Base-by-base conservation (phyloP, 2,113 vertebrate genomes). In the Lasiurus borealis region DNA sequence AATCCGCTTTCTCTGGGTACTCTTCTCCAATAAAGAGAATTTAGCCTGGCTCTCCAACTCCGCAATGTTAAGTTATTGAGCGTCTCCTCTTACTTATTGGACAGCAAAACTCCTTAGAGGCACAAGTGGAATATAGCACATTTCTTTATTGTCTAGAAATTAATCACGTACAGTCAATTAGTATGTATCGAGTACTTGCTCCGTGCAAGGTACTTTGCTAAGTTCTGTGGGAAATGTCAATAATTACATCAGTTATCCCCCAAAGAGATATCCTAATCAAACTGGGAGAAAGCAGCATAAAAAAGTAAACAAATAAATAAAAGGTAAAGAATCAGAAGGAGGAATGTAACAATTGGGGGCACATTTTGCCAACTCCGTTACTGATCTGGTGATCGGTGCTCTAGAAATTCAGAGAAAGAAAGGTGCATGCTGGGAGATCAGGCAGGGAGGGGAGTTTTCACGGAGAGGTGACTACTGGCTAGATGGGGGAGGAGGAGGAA, bases 211-310 rank as follows among this genome's bases (percentile, higher is more conserved):
- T 40, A 23, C 16, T 64, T 48, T 31, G 27, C 34, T 85, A 91
- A 87, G 15, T 90, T 54, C 18, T 84, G 25, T 40, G 5, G 78
- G 21, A 40, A 59, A 88, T 40, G 8, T 23, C 66, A 92, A 80
- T 62, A 94, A 81, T 88, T 91, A 94, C 44, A 59, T 13, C 3
- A 68, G 52, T 95, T 82, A 23, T 52, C 2, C 7, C 21, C 16
- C 6, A 86, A 94, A 91, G 46, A 62, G 31, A 93, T 83, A 93
- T 69, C 64, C 44, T 96, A 91, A 50, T 66, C n/a, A 44, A 87
- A 88, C 85, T 1, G 59, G 3, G 25, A 78, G 48, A 77, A 78
- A 93, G 7, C 44, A 68, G 88, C 21, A 80, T 27, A 68, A 81
- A 64, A 64, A 88, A 84, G 8, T 27, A 87, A 88, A 23, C 4